Percentiles rank a stretch among this genome's conserved stretches.
phyloP scores from a whole-genome alignment of 2,797 vertebrate species.

The Rhinichthys osculus region DNA sequence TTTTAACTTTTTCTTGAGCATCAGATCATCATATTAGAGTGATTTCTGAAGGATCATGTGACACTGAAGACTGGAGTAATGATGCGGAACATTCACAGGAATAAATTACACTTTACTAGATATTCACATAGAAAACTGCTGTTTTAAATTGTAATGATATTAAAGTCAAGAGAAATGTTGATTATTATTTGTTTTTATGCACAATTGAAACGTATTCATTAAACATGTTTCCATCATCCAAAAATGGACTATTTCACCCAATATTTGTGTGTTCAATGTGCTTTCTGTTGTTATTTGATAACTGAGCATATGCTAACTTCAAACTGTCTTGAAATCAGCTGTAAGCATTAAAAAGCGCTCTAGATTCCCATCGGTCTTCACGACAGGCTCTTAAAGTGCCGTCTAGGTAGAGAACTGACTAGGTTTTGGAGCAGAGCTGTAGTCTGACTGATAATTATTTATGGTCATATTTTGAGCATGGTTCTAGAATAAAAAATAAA shows the following conservation, averaged over 20 bases:
- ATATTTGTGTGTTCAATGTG: not conserved
- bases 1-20: too few relatives aligned
- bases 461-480: slow-evolving; percentile 15
- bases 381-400: not conserved
- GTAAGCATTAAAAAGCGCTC: not conserved
- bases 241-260: not conserved
- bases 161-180: too few relatives aligned
- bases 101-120: too few relatives aligned
- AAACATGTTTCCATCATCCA: not conserved
- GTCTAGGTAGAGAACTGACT: slow-evolving; percentile 7
- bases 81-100: too few relatives aligned
- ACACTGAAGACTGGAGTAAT: too few relatives aligned
- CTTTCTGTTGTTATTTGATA: not conserved
- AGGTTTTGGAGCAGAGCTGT: not conserved
- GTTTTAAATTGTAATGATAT: too few relatives aligned
- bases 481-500: slow-evolving; percentile 20
- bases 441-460: not conserved
- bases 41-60: too few relatives aligned
- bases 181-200: not conserved
- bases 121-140: too few relatives aligned
- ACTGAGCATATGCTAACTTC: not conserved
- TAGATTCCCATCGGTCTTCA: not conserved
- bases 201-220: not conserved
- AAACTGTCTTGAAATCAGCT: not conserved
- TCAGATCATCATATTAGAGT: too few relatives aligned